These are phyloP conservation scores for Steinernema khuongi DNA, from an alignment of 1,140 invertebrate species.

Conservation along the genomic window DNA sequence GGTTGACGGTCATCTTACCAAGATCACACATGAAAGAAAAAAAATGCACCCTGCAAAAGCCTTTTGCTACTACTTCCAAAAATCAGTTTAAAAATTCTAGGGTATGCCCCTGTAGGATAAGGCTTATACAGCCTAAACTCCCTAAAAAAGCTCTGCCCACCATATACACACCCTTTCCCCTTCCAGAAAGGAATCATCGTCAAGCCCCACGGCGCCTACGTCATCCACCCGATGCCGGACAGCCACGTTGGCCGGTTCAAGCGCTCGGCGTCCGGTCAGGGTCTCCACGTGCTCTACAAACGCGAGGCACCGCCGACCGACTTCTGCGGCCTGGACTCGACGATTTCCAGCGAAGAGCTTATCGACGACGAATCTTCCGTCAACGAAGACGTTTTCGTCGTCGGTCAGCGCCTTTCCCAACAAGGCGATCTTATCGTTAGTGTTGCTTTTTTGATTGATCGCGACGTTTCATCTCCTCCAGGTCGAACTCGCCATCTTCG, in stretches of 20 bases:
- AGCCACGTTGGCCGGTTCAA: slow-evolving; percentile 45
- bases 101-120: too few relatives aligned
- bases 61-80: too few relatives aligned
- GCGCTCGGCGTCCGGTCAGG: slow-evolving; percentile 40
- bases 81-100: too few relatives aligned
- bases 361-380: slow-evolving; percentile 55
- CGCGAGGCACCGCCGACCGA: slow-evolving; percentile 40
- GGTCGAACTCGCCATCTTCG: slow-evolving; percentile 56
- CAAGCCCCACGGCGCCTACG: slow-evolving; percentile 41
- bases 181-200: slow-evolving; percentile 58
- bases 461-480: slow-evolving; percentile 25
- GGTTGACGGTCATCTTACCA: too few relatives aligned
- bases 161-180: too few relatives aligned
- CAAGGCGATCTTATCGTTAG: slow-evolving; percentile 51
- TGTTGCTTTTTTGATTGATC: slow-evolving; percentile 13
- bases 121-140: too few relatives aligned
- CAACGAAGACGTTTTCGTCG: slow-evolving; percentile 57
- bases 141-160: too few relatives aligned
- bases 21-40: too few relatives aligned
- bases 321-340: slow-evolving; percentile 56
- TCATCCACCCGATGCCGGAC: slow-evolving; percentile 56
- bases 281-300: slow-evolving; percentile 56
- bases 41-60: too few relatives aligned
- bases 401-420: slow-evolving; percentile 47
- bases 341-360: slow-evolving; percentile 53